Evolutionary conservation across 2,113 vertebrate species (phyloP).

Genomic region (Syngnathus scovelli): DNA sequence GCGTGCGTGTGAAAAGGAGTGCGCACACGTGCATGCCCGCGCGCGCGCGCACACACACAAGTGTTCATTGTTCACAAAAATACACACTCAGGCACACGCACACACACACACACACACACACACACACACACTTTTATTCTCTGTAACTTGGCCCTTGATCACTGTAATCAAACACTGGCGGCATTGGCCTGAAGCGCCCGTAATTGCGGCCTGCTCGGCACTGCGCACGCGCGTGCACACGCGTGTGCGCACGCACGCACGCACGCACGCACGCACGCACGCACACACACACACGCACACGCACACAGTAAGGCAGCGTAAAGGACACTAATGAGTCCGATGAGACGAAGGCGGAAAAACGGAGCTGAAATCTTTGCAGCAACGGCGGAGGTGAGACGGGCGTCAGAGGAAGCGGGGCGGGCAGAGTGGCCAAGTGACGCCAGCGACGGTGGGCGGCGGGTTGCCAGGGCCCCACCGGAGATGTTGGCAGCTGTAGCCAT

Average conservation of each 20-base stretch:
- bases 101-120: neutral
- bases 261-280: neutral
- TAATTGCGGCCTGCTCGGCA: constrained; percentile 56
- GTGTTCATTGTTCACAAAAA: too few relatives aligned
- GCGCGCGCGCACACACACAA: too few relatives aligned
- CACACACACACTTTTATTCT: constrained; percentile 46
- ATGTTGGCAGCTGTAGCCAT: constrained; percentile 67
- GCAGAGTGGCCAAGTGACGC: constrained; percentile 7
- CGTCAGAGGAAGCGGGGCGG: constrained; percentile 19
- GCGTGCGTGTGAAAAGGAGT: too few relatives aligned
- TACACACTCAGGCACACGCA: constrained; percentile 4
- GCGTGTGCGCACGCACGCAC: neutral
- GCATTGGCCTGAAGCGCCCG: constrained; percentile 54
- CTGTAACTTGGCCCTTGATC: constrained; percentile 62
- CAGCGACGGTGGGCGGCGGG: constrained; percentile 38
- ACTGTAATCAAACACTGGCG: constrained; percentile 64
- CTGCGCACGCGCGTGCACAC: neutral
- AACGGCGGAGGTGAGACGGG: neutral
- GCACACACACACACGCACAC: constrained; percentile 14
- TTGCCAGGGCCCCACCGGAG: constrained; percentile 50
- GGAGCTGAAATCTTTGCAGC: constrained; percentile 48
- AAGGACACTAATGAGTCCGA: constrained; percentile 71
- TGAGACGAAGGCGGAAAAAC: constrained; percentile 60
- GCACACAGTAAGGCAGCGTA: constrained; percentile 15
- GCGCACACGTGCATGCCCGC: too few relatives aligned